Percentiles rank a stretch among this genome's conserved stretches.
phyloP scores from a whole-genome alignment of 2,888 invertebrate species.

The Latrodectus elegans region DNA sequence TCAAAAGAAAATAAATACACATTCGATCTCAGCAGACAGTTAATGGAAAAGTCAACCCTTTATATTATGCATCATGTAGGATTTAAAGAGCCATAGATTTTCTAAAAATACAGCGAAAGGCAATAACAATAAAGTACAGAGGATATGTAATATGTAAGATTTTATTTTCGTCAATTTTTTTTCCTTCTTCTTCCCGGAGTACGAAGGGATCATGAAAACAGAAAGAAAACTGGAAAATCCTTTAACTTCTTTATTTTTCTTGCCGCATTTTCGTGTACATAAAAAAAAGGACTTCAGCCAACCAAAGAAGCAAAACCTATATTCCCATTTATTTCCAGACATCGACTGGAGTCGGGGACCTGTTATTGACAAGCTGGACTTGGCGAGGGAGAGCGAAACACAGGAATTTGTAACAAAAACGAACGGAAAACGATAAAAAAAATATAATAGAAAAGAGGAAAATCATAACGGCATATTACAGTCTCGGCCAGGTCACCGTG shows the following conservation, averaged over 20 bases:
- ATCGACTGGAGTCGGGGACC: slow-evolving; percentile 40
- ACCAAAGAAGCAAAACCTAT: background rate
- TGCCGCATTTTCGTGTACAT: slow-evolving; percentile 34
- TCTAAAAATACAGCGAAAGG: no score
- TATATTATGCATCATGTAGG: no score
- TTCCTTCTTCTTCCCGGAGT: background rate
- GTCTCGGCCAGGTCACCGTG: background rate
- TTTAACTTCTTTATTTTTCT: slow-evolving; percentile 12
- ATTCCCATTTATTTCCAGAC: slow-evolving; percentile 38
- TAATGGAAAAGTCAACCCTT: no score
- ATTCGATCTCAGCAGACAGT: no score
- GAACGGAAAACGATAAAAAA: slow-evolving; percentile 24
- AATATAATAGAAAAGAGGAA: background rate
- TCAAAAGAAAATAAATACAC: no score
- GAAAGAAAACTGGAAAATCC: background rate
- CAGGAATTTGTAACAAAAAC: background rate
- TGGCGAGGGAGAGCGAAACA: slow-evolving; percentile 13
- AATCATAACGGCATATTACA: slow-evolving; percentile 22
- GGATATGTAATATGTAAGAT: no score
- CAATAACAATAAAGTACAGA: no score
- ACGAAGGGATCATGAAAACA: background rate
- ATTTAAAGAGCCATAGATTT: no score
- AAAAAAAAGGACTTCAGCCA: slow-evolving; percentile 20
- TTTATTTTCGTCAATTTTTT: no score
- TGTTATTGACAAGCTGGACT: slow-evolving; percentile 53